Percentiles rank a stretch among this genome's conserved stretches.
These are phyloP conservation scores for Plagodis pulveraria DNA, from an alignment of 2,888 invertebrate species.

Conservation along the genomic window DNA sequence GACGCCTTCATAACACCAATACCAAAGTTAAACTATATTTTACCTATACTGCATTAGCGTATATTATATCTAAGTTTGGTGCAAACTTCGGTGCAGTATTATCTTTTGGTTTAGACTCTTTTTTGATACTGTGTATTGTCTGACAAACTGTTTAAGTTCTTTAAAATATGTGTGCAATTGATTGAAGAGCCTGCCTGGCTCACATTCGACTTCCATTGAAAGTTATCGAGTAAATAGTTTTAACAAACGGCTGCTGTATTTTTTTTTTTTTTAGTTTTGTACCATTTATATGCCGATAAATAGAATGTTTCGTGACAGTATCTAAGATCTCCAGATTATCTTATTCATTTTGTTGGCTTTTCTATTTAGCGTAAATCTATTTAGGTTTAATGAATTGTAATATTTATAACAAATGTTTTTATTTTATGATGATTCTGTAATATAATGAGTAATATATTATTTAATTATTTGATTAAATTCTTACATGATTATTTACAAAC, in stretches of 20 bases:
- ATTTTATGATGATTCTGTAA: constrained; percentile 66
- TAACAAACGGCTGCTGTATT: constrained; percentile 42
- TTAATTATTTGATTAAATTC: constrained; percentile 73
- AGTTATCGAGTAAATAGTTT: constrained; percentile 14
- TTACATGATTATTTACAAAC: constrained; percentile 56
- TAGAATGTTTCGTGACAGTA: constrained; percentile 33
- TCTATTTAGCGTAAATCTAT: constrained; percentile 49
- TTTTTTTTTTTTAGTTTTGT: constrained; percentile 36
- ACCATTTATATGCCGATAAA: constrained; percentile 20
- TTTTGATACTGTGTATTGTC: constrained; percentile 27
- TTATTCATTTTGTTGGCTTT: constrained; percentile 50
- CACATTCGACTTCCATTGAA: constrained; percentile 15
- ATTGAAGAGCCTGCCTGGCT: constrained; percentile 7
- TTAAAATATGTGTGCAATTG: constrained; percentile 21
- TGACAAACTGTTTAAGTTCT: constrained; percentile 27
- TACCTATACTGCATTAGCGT: constrained; percentile 62
- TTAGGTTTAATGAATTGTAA: constrained; percentile 65
- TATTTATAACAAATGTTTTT: constrained; percentile 72
- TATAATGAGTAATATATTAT: constrained; percentile 72
- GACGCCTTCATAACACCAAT: constrained; percentile 65
- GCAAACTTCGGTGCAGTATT: constrained; percentile 60
- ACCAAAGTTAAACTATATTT: constrained; percentile 75
- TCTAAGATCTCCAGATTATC: constrained; percentile 57
- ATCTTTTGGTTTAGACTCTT: constrained; percentile 53
- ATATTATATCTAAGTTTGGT: constrained; percentile 55